A percentile compares a stretch with the other conserved stretches of the same genome.
phyloP scores from a whole-genome alignment of 2,888 invertebrate species.

The Aplocera efformata region DNA sequence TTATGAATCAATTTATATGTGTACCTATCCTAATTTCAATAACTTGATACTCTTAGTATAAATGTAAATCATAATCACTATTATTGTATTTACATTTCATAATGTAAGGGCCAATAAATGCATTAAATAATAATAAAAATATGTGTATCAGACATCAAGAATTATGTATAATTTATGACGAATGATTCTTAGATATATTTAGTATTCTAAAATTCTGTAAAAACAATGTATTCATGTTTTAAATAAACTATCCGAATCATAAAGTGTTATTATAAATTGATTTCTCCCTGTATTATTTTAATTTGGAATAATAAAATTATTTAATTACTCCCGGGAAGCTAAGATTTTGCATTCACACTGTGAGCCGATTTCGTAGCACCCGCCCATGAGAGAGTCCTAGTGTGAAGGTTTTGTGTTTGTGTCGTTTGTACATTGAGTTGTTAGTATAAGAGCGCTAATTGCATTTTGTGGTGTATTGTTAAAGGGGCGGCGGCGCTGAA shows the following conservation, averaged over 20 bases:
- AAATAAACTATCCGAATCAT: constrained; percentile 49
- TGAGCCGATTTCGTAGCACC: constrained; percentile 29
- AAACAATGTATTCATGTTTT: constrained; percentile 25
- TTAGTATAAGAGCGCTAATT: no score
- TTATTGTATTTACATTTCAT: no score
- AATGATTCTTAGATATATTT: no score
- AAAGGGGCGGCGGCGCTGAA: constrained; percentile 87
- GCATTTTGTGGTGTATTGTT: constrained; percentile 71
- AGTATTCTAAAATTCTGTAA: constrained; percentile 20
- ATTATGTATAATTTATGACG: no score
- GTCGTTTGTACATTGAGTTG: constrained; percentile 31
- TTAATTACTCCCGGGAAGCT: constrained; percentile 57
- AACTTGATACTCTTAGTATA: no score
- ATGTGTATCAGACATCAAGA: no score
- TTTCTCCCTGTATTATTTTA: constrained; percentile 28
- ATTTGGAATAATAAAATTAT: no score
- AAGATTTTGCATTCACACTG: constrained; percentile 43
- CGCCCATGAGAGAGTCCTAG: constrained; percentile 27
- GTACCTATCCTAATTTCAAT: no score
- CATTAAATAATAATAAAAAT: no score
- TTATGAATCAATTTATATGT: no score
- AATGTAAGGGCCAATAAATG: no score
- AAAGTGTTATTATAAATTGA: constrained; percentile 34
- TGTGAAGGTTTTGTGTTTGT: constrained; percentile 36
- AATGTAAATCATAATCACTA: no score